Evolutionary conservation across 2,113 vertebrate species (phyloP).

Genomic region (Urocitellus parryii): DNA sequence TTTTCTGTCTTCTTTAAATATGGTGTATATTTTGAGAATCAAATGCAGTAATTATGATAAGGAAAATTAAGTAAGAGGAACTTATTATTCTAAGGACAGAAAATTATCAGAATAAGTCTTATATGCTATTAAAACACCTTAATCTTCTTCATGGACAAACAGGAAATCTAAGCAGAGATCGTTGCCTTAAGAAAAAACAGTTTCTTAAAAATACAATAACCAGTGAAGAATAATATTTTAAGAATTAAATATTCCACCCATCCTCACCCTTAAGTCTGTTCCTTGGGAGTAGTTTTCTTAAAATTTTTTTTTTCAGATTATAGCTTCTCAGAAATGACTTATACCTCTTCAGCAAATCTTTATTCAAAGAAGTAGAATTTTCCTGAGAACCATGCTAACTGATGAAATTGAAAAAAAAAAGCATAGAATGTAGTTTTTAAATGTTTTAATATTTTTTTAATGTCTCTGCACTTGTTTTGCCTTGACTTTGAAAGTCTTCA

Average conservation of each 20-base stretch:
- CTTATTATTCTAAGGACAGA: neutral
- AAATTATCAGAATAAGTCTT: neutral
- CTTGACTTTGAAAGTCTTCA: neutral
- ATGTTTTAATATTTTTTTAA: neutral
- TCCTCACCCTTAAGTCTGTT: neutral
- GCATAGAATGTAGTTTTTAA: neutral
- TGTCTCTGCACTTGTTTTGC: neutral
- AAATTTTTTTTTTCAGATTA: constrained; percentile 21
- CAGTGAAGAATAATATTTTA: neutral
- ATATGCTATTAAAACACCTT: neutral
- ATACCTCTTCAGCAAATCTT: neutral
- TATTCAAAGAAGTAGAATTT: neutral
- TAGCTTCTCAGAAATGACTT: constrained; percentile 6
- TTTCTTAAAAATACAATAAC: constrained; percentile 41
- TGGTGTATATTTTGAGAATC: neutral
- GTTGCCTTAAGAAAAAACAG: neutral
- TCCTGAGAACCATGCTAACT: neutral
- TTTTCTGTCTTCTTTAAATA: constrained; percentile 10
- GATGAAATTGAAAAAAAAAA: neutral
- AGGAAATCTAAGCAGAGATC: neutral
- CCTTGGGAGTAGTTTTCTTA: neutral
- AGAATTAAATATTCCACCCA: constrained; percentile 4
- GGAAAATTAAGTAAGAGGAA: neutral
- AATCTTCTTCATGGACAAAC: neutral
- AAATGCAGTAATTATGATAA: neutral